Conservation (phyloP, 2,113 vertebrate species). For the Pica pica region DNA sequence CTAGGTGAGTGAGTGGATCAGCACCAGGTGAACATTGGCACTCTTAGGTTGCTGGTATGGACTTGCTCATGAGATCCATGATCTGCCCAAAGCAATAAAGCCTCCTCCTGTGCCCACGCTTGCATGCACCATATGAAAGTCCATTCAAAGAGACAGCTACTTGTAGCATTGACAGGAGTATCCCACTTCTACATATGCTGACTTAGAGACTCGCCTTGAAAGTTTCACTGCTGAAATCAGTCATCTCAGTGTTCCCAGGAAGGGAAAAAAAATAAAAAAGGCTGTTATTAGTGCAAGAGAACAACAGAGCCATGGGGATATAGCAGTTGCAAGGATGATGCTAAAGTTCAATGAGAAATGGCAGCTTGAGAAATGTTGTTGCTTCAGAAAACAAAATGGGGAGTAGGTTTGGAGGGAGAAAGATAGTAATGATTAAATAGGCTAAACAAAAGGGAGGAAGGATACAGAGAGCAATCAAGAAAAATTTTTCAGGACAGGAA, state of each 20-base stretch:
- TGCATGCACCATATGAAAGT: background rate
- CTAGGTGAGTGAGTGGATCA: fast-evolving
- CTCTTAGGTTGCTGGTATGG: background rate
- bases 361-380: background rate
- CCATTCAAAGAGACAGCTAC: background rate
- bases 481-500: background rate
- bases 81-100: background rate
- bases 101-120: fast-evolving
- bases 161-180: background rate
- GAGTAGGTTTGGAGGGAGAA: background rate
- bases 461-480: background rate
- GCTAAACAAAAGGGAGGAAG: background rate
- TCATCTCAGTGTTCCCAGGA: background rate
- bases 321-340: background rate
- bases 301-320: background rate
- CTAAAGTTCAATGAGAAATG: background rate
- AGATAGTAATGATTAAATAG: background rate
- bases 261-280: background rate
- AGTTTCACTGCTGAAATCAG: background rate
- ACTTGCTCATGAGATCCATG: fast-evolving
- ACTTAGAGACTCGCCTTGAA: background rate
- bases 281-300: background rate
- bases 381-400: background rate
- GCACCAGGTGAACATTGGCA: background rate
- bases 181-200: background rate